Evolutionary conservation across 2,888 invertebrate genomes (phyloP).

Genomic region (Tetramorium bicarinatum): DNA sequence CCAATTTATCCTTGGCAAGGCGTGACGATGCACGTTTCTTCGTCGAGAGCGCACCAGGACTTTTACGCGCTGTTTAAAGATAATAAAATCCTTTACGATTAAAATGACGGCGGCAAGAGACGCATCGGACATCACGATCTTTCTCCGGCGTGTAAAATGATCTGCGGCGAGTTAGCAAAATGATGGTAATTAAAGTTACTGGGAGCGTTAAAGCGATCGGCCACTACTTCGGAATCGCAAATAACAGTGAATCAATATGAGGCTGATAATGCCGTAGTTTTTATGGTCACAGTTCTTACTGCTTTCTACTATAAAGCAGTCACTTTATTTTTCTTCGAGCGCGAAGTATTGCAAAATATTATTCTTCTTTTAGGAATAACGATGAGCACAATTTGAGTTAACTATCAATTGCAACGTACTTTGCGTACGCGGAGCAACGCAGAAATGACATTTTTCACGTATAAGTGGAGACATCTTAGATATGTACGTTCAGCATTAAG

Average conservation of each 20-base stretch:
- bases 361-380: background rate
- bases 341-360: background rate
- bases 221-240: conserved; percentile 10
- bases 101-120: background rate
- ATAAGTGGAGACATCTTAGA: background rate
- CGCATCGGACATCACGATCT: background rate
- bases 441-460: background rate
- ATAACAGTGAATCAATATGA: background rate
- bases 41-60: background rate
- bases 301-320: background rate
- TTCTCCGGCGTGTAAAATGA: conserved; percentile 16
- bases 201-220: conserved; percentile 4
- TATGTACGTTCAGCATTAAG: background rate
- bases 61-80: conserved; percentile 33
- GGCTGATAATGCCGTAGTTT: background rate
- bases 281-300: background rate
- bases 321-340: background rate
- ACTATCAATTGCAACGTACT: background rate
- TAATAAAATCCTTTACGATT: conserved; percentile 39
- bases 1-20: background rate
- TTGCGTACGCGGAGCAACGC: background rate
- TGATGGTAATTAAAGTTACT: conserved; percentile 33
- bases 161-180: conserved; percentile 24
- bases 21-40: conserved; percentile 8
- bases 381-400: background rate